These are phyloP conservation scores for Ammodramus savannarum DNA, from an alignment of 2,113 vertebrate genomes.

Conservation along the genomic window DNA sequence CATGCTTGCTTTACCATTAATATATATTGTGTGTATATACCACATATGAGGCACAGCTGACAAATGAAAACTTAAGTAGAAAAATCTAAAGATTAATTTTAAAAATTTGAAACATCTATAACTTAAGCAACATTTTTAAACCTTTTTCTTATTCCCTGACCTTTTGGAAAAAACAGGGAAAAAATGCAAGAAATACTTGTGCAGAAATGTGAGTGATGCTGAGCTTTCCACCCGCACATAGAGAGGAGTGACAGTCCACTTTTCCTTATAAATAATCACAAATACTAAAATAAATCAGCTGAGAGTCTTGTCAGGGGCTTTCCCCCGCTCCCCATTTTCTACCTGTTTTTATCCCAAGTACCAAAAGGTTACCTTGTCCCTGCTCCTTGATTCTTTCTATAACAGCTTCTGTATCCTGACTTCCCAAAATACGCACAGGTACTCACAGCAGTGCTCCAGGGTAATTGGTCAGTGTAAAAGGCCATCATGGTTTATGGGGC, in stretches of 20 bases:
- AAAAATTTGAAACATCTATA: background rate
- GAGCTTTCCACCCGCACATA: background rate
- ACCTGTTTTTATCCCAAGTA: background rate
- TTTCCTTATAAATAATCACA: background rate
- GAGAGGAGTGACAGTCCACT: background rate
- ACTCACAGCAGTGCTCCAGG: background rate
- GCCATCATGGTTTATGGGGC: background rate
- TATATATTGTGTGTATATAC: background rate
- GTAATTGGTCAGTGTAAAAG: conserved; percentile 11
- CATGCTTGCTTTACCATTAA: background rate
- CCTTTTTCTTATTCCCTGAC: background rate
- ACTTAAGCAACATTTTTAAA: background rate
- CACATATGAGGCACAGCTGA: background rate
- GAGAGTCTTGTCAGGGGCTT: background rate
- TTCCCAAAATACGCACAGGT: background rate
- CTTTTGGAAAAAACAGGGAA: background rate
- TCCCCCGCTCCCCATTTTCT: fast-evolving
- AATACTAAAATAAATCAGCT: background rate
- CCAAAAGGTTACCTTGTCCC: background rate
- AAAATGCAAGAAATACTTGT: background rate
- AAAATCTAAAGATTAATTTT: background rate
- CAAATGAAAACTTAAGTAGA: background rate
- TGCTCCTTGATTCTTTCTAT: background rate
- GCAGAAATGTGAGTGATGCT: background rate
- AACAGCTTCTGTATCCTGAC: background rate